A percentile compares a stretch with the other conserved stretches of the same genome.
Conservation (phyloP, 2,888 invertebrate species). For the Tipula confusa region DNA sequence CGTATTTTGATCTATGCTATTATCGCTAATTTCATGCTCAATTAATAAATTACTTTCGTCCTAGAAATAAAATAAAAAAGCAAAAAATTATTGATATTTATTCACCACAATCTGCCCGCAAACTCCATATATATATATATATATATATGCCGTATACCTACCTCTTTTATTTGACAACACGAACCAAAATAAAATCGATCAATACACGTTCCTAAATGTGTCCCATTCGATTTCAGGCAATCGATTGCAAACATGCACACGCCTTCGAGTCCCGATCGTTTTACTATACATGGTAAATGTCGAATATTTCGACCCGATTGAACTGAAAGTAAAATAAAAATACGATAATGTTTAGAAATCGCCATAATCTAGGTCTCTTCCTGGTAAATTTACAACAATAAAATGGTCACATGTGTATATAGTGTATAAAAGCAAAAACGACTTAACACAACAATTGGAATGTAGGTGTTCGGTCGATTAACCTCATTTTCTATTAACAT, state of each 20-base stretch:
- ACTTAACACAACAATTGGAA: background rate
- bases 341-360: slow-evolving; percentile 3
- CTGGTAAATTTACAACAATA: background rate
- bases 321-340: slow-evolving; percentile 57
- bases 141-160: no score
- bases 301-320: slow-evolving; percentile 81
- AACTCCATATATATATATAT: no score
- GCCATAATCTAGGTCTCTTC: background rate
- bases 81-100: background rate
- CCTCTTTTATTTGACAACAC: slow-evolving; percentile 71
- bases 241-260: slow-evolving; percentile 93
- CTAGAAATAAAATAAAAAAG: slow-evolving; percentile 36
- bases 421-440: background rate
- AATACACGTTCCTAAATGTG: slow-evolving; percentile 87
- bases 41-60: slow-evolving; percentile 41
- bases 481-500: background rate
- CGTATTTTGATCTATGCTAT: slow-evolving; percentile 51
- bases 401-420: background rate
- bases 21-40: slow-evolving; percentile 48
- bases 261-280: slow-evolving; percentile 72
- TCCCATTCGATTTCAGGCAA: slow-evolving; percentile 84
- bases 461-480: slow-evolving; percentile 3
- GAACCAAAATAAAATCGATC: slow-evolving; percentile 92
- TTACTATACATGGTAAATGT: slow-evolving; percentile 81
- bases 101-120: background rate